A percentile compares a stretch with the other conserved stretches of the same genome.
Evolutionary conservation across 37 sponge, comb jelly and placozoan species (phyloP).

Genomic region (Halichondria panicea): DNA sequence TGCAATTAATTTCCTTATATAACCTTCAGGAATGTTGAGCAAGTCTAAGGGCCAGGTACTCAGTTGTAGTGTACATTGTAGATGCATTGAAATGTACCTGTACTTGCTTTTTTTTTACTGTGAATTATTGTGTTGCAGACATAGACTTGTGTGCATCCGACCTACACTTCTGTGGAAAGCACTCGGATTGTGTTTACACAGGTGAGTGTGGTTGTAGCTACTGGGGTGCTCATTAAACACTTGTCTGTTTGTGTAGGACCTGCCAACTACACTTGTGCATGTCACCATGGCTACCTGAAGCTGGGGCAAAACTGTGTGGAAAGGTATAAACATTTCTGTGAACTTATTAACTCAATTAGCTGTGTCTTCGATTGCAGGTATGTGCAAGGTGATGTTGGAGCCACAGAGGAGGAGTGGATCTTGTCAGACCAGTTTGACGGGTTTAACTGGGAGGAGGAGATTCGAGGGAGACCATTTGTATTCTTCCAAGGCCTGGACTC

Average conservation of each 20-base stretch:
- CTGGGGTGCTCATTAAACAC: neutral
- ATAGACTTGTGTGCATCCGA: constrained; percentile 53
- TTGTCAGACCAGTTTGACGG: constrained; percentile 49
- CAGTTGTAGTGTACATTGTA: too few relatives aligned
- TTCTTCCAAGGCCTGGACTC: constrained; percentile 56
- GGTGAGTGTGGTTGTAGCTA: constrained; percentile 8
- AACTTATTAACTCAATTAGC: neutral
- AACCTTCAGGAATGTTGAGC: too few relatives aligned
- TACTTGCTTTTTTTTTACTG: too few relatives aligned
- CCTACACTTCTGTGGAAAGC: constrained; percentile 45
- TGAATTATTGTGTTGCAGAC: constrained; percentile 16
- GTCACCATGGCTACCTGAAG: constrained; percentile 13
- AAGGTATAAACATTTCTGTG: constrained; percentile 13
- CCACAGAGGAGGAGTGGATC: constrained; percentile 12
- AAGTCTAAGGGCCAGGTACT: too few relatives aligned
- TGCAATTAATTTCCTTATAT: too few relatives aligned
- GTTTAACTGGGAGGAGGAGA: constrained; percentile 18
- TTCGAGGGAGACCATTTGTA: constrained; percentile 25
- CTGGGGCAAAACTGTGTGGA: constrained; percentile 28
- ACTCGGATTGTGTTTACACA: constrained; percentile 21
- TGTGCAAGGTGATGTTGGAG: constrained; percentile 1
- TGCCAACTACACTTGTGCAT: constrained; percentile 10
- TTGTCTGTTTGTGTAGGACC: constrained; percentile 17
- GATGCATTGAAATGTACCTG: too few relatives aligned
- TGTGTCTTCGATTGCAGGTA: constrained; percentile 25